A percentile compares a stretch with the other conserved stretches of the same genome.
Evolutionary conservation across 2,888 invertebrate genomes (phyloP).

Genomic region (Dolomedes plantarius): DNA sequence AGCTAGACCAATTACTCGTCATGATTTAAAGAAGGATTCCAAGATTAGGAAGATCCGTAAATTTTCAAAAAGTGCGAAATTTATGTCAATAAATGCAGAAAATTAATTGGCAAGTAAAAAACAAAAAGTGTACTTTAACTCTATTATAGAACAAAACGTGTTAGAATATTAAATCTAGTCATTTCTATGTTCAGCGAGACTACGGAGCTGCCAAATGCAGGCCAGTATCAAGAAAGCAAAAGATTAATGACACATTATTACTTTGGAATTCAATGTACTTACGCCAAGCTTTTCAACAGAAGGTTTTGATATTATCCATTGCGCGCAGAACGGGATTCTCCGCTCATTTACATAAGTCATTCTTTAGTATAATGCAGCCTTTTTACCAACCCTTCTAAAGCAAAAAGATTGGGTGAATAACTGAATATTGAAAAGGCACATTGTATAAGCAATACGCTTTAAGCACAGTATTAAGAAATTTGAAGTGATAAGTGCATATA

Average conservation of each 20-base stretch:
- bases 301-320: constrained; percentile 6
- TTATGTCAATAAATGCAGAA: too few species aligned
- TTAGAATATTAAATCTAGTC: neutral
- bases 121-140: too few species aligned
- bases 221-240: neutral
- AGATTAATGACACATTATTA: constrained; percentile 9
- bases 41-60: too few species aligned
- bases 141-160: neutral
- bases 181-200: neutral
- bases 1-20: too few species aligned
- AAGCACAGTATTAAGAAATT: neutral
- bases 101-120: too few species aligned
- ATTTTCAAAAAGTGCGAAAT: too few species aligned
- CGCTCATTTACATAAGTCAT: constrained; percentile 9
- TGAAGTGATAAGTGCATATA: neutral
- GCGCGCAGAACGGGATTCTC: neutral
- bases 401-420: neutral
- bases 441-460: neutral
- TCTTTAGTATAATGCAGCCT: neutral
- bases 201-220: neutral
- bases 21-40: too few species aligned
- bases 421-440: neutral
- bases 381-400: neutral
- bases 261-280: neutral
- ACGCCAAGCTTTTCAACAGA: neutral